Evolutionary conservation across 2,888 invertebrate species (phyloP).

Genomic region (Argyresthia goedartella): DNA sequence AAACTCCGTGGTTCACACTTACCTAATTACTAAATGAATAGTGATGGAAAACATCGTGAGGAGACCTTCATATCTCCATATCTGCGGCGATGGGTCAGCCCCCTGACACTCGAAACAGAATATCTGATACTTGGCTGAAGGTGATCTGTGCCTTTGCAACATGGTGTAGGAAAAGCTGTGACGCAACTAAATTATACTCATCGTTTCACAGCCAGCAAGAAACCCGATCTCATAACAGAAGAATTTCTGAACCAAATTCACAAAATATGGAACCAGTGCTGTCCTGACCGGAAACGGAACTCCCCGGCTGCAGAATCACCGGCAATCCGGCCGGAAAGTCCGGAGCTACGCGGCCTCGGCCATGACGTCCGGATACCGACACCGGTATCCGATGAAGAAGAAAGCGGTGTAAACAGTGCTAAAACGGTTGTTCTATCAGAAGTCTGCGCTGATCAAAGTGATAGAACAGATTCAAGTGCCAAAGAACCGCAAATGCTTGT

Average conservation of each 20-base stretch:
- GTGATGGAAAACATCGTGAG: no score
- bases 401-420: constrained; percentile 9
- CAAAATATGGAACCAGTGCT: constrained; percentile 41
- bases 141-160: no score
- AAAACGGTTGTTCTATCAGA: background rate
- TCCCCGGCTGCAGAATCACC: constrained; percentile 23
- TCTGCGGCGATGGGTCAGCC: no score
- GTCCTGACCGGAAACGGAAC: constrained; percentile 34
- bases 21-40: no score
- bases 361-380: constrained; percentile 32
- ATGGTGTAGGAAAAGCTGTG: no score
- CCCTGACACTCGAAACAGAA: no score
- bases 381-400: constrained; percentile 36
- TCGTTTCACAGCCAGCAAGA: constrained; percentile 34
- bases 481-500: background rate
- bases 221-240: constrained; percentile 34
- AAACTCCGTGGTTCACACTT: no score
- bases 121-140: no score
- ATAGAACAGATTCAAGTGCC: background rate
- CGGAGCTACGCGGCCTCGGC: constrained; percentile 32
- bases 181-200: no score
- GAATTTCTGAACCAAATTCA: constrained; percentile 31
- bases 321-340: constrained; percentile 29
- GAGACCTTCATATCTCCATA: no score
- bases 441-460: background rate